Conservation (phyloP, 2,888 invertebrate genomes). For the Nowickia ferox region DNA sequence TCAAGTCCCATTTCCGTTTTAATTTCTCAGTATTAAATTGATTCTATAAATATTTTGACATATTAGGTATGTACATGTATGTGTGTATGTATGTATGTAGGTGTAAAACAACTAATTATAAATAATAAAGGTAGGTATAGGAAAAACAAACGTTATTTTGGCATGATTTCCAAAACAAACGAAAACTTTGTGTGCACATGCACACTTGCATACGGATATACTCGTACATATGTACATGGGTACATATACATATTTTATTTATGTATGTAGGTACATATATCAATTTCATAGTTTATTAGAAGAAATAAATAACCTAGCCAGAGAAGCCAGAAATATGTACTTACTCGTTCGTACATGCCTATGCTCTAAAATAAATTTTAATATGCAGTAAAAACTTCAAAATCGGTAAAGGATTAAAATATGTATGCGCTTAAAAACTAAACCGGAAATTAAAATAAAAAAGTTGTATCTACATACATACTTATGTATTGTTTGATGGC, state of each 20-base stretch:
- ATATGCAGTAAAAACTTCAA: too few relatives aligned
- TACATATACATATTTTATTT: too few relatives aligned
- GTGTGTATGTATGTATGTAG: neutral
- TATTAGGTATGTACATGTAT: neutral
- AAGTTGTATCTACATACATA: too few relatives aligned
- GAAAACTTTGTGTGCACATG: neutral
- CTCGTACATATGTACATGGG: neutral
- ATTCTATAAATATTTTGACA: slow-evolving; percentile 46
- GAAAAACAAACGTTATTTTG: slow-evolving; percentile 14
- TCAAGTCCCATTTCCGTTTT: slow-evolving; percentile 36
- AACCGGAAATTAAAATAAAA: too few relatives aligned
- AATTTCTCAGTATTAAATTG: slow-evolving; percentile 6
- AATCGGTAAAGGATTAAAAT: too few relatives aligned
- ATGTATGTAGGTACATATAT: neutral
- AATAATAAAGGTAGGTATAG: neutral
- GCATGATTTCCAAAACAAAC: neutral
- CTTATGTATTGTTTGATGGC: too few relatives aligned
- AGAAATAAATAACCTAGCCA: too few relatives aligned
- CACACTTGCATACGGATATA: neutral
- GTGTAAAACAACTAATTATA: slow-evolving; percentile 1
- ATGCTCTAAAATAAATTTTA: too few relatives aligned
- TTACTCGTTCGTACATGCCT: too few relatives aligned
- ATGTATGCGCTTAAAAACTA: too few relatives aligned
- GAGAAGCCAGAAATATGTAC: too few relatives aligned
- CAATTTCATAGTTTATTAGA: neutral